These are phyloP conservation scores for Boleophthalmus pectinirostris DNA, from an alignment of 2,113 vertebrate species.

Conservation along the genomic window DNA sequence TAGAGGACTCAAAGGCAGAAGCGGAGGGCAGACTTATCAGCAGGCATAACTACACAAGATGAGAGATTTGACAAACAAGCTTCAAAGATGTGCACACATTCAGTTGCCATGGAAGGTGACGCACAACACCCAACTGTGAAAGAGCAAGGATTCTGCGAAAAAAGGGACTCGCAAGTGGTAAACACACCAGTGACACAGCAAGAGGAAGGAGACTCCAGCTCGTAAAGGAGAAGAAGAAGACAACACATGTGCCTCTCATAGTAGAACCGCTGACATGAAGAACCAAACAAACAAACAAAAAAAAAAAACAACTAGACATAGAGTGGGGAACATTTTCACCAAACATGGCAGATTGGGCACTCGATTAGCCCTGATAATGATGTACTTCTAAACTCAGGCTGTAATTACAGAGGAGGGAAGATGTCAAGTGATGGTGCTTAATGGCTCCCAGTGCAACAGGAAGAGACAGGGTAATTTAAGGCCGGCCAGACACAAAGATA, in stretches of 20 bases:
- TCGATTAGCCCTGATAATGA: slow-evolving; percentile 17
- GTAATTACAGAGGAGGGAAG: slow-evolving; percentile 45
- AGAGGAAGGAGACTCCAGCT: slow-evolving; percentile 38
- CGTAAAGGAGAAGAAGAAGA: slow-evolving; percentile 17
- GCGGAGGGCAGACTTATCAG: slow-evolving; percentile 33
- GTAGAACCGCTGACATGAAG: slow-evolving; percentile 1
- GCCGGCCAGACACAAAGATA: not conserved
- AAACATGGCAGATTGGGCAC: not conserved
- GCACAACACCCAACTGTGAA: slow-evolving; percentile 35
- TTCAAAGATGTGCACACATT: slow-evolving; percentile 45
- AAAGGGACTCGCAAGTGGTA: slow-evolving; percentile 26
- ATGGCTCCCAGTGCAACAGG: slow-evolving; percentile 11
- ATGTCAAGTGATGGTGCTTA: slow-evolving; percentile 33
- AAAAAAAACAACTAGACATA: slow-evolving; percentile 12
- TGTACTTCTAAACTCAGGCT: slow-evolving; percentile 26
- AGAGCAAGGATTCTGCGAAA: slow-evolving; percentile 28
- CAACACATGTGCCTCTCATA: slow-evolving; percentile 13
- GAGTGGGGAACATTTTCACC: not conserved
- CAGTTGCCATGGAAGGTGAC: slow-evolving; percentile 61
- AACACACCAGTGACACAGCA: slow-evolving; percentile 31
- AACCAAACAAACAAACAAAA: too few relatives aligned
- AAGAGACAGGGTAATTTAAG: slow-evolving; percentile 28
- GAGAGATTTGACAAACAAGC: slow-evolving; percentile 55
- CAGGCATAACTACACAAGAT: slow-evolving; percentile 35
- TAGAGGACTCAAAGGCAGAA: slow-evolving; percentile 5